These are phyloP conservation scores for Syngnathus typhle DNA, from an alignment of 2,113 vertebrate species.

Conservation along the genomic window DNA sequence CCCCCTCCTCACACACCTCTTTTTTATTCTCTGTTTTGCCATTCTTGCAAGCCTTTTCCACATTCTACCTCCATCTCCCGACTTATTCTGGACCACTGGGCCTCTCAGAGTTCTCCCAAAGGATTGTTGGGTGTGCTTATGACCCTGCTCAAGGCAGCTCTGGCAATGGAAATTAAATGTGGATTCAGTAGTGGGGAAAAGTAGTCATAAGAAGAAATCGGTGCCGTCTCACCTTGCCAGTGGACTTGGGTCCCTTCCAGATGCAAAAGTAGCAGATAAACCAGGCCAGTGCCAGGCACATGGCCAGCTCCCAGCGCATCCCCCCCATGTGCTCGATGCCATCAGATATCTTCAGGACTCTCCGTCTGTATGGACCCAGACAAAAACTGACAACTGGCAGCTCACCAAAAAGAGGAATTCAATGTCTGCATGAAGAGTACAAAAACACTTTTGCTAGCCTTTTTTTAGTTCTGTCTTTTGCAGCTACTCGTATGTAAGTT, in stretches of 20 bases:
- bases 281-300: constrained; percentile 93
- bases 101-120: constrained; percentile 70
- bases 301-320: constrained; percentile 90
- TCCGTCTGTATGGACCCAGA: constrained; percentile 69
- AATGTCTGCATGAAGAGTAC: neutral
- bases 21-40: constrained; percentile 42
- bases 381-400: neutral
- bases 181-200: neutral
- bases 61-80: constrained; percentile 61
- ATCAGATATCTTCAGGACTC: constrained; percentile 88
- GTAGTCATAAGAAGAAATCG: neutral
- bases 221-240: constrained; percentile 84
- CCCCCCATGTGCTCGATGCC: constrained; percentile 92
- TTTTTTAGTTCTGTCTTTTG: too few relatives aligned
- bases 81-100: constrained; percentile 80
- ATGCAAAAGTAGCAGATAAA: constrained; percentile 99
- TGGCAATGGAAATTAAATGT: constrained; percentile 18
- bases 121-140: constrained; percentile 51
- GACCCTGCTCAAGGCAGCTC: constrained; percentile 14
- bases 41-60: constrained; percentile 51
- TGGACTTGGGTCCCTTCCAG: constrained; percentile 99
- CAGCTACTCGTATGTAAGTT: too few relatives aligned
- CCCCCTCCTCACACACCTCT: constrained; percentile 69
- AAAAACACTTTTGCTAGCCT: too few relatives aligned
- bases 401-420: too few relatives aligned